Evolutionary conservation across 2,888 invertebrate species (phyloP), one percentile per base, ranked within the genome.

Genomic region (Dusona sp.): DNA sequence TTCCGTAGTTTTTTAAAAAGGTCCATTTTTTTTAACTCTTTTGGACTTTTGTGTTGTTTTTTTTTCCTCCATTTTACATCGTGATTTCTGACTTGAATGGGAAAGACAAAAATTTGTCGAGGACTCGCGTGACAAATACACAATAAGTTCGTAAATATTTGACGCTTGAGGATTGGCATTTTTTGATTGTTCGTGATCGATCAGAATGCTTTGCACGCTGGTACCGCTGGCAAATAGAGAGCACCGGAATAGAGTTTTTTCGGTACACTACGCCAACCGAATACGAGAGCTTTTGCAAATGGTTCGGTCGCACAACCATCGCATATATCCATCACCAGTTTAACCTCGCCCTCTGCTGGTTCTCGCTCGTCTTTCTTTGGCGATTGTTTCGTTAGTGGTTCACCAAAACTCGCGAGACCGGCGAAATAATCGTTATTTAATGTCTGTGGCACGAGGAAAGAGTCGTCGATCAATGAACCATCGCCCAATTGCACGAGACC

Each of bases 331-430:
- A 97, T 97, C 0, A 98, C 97, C 13, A 97, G 97, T 89, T 95
- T 96, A 0, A 98, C 98, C 93, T 98, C 98, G 45, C 97, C 97
- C 93, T 98, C 97, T 0, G 98, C 98, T 0, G 97, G 97, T 90
- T 98, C 98, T 64, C 97, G 95, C 90, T 97, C 97, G 85, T 97
- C 97, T 74, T 95, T 95, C 94, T 96, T 94, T 4, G 95, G 94
- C 75, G 25, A 25, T n/a, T 88, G 88, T 79, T 96, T 95, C 0
- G 96, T 95, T 87, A 42, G 13, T 42, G 96, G 96, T 9, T 96
- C 95, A 0, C 97, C 97, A 57, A 97, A 97, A 80, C 96, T 97
- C 1, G 97, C 96, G 38, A 97, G 94, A 0, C 97, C 97, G 74
- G 94, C 94, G 51, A 96, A 93, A 9, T 96, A 94, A 16, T 96